Evolutionary conservation across 1,140 invertebrate species (phyloP).

Genomic region (Spodoptera frugiperda): DNA sequence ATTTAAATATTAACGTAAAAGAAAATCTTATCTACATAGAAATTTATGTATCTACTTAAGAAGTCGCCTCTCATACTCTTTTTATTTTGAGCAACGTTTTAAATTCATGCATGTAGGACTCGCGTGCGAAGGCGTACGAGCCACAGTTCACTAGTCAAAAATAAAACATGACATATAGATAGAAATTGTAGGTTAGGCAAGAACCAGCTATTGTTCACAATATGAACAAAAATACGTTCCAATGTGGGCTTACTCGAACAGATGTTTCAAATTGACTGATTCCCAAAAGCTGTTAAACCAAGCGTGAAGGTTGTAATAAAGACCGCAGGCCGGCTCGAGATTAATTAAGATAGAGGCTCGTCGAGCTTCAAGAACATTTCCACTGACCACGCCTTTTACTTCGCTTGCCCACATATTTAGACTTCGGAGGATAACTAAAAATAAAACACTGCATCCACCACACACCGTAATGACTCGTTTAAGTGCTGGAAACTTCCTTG

Average conservation of each 20-base stretch:
- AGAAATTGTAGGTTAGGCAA: slow-evolving; percentile 19
- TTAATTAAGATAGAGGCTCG: slow-evolving; percentile 66
- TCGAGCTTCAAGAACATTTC: slow-evolving; percentile 55
- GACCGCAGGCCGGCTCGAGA: slow-evolving; percentile 57
- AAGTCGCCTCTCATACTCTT: slow-evolving; percentile 22
- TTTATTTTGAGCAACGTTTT: slow-evolving; percentile 28
- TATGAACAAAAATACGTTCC: slow-evolving; percentile 49
- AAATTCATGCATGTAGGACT: slow-evolving; percentile 39
- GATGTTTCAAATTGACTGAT: slow-evolving; percentile 66
- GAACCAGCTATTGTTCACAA: slow-evolving; percentile 42
- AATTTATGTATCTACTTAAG: neutral
- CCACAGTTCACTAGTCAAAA: slow-evolving; percentile 29
- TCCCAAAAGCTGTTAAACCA: slow-evolving; percentile 65
- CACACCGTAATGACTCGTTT: slow-evolving; percentile 1
- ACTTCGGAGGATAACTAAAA: slow-evolving; percentile 22
- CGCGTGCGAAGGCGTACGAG: slow-evolving; percentile 20
- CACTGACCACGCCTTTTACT: slow-evolving; percentile 56
- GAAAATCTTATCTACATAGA: slow-evolving; percentile 24
- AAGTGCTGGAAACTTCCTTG: neutral
- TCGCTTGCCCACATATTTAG: slow-evolving; percentile 49
- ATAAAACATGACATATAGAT: slow-evolving; percentile 33
- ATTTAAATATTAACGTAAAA: neutral
- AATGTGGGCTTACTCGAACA: slow-evolving; percentile 49
- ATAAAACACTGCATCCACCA: neutral
- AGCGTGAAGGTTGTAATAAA: slow-evolving; percentile 69